phyloP scores from a whole-genome alignment of 2,113 vertebrate species.

The Bos taurus region DNA sequence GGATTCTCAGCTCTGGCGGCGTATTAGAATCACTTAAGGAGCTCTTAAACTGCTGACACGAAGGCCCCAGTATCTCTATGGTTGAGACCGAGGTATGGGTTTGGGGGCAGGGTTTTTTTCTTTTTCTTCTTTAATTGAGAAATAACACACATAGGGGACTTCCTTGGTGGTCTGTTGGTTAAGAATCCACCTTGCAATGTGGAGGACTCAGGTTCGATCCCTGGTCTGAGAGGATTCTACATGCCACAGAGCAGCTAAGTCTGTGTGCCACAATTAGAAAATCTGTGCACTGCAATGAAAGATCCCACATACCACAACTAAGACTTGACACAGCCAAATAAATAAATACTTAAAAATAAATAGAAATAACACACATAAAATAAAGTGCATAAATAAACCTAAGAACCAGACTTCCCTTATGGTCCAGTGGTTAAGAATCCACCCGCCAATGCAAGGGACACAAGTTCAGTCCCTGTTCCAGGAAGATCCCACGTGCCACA shows the following conservation, averaged over 20 bases:
- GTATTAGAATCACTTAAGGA: not conserved
- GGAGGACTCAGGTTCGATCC: not conserved
- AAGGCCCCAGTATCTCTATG: not conserved
- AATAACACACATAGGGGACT: not conserved
- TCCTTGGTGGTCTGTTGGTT: not conserved
- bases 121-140: not conserved
- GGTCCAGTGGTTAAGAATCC: not conserved
- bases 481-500: not conserved
- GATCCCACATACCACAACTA: not conserved
- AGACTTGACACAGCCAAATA: not conserved
- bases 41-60: not conserved
- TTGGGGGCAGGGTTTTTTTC: not conserved
- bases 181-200: not conserved
- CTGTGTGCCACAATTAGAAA: not conserved
- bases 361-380: not conserved
- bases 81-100: not conserved
- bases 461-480: not conserved
- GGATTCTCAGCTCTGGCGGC: not conserved
- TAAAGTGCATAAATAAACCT: not conserved
- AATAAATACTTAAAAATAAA: not conserved
- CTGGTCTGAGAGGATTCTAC: not conserved
- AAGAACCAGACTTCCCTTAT: not conserved
- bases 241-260: not conserved
- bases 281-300: not conserved
- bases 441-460: not conserved